Percentiles rank a stretch among this genome's conserved stretches.
Evolutionary conservation across 2,888 invertebrate genomes (phyloP).

Genomic region (Epistrophella euchroma): DNA sequence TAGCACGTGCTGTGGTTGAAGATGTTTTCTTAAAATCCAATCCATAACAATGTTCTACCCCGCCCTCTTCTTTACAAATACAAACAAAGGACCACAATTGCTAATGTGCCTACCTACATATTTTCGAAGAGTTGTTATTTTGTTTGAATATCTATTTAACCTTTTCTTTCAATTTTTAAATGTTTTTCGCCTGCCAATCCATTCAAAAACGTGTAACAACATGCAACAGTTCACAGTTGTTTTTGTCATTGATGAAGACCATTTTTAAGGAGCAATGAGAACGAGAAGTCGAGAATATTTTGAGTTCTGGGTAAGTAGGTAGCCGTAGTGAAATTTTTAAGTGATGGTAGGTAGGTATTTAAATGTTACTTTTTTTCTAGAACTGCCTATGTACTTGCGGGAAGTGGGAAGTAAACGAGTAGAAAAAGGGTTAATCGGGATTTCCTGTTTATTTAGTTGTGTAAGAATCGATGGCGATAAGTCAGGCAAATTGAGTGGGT

Average conservation of each 20-base stretch:
- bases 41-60: background rate
- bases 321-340: background rate
- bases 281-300: background rate
- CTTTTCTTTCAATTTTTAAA: background rate
- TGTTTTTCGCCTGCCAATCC: background rate
- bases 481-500: background rate
- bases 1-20: constrained; percentile 38
- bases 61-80: background rate
- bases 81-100: background rate
- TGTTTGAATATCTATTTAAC: background rate
- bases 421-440: constrained; percentile 30
- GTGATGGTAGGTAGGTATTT: too few species aligned
- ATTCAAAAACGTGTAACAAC: constrained; percentile 37
- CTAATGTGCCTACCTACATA: too few species aligned
- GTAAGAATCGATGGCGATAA: constrained; percentile 1
- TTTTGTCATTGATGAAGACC: constrained; percentile 18
- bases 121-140: background rate
- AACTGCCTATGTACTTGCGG: background rate
- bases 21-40: background rate
- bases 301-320: background rate
- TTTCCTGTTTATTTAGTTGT: constrained; percentile 37
- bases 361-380: background rate
- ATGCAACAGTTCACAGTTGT: constrained; percentile 63
- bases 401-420: constrained; percentile 7
- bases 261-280: constrained; percentile 2